phyloP scores from a whole-genome alignment of 2,888 invertebrate genomes.

The Sphaerophoria taeniata region DNA sequence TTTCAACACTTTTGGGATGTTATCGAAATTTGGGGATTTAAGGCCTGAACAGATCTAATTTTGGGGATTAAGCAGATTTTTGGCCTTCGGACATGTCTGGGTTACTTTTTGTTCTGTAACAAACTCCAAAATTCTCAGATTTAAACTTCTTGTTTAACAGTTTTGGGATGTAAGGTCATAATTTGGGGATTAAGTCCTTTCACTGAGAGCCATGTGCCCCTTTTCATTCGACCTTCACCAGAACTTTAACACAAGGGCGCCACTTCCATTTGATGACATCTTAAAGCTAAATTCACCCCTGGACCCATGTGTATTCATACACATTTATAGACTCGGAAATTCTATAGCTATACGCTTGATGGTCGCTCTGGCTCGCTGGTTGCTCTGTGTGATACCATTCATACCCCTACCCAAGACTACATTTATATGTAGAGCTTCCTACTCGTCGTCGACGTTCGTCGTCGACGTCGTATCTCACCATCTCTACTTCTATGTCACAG shows the following conservation, averaged over 20 bases:
- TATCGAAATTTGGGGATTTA: too few species aligned
- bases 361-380: conserved; percentile 58
- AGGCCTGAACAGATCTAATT: too few species aligned
- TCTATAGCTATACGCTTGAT: conserved; percentile 52
- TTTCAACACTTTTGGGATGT: too few species aligned
- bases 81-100: too few species aligned
- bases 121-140: too few species aligned
- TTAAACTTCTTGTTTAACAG: too few species aligned
- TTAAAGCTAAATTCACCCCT: conserved; percentile 28
- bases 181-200: neutral
- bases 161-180: too few species aligned
- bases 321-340: conserved; percentile 25
- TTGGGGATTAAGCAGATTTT: too few species aligned
- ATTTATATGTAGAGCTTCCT: conserved; percentile 58
- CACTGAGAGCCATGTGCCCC: neutral
- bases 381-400: conserved; percentile 29
- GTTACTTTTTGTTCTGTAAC: too few species aligned
- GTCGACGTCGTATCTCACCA: conserved; percentile 52
- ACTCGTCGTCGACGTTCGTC: neutral
- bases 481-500: conserved; percentile 65
- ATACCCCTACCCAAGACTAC: conserved; percentile 27
- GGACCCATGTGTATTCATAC: conserved; percentile 17
- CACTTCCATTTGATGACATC: conserved; percentile 11
- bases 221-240: neutral
- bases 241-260: conserved; percentile 5